Evolutionary conservation across 2,113 vertebrate species (phyloP).

Genomic region (Oenanthe oenanthe): DNA sequence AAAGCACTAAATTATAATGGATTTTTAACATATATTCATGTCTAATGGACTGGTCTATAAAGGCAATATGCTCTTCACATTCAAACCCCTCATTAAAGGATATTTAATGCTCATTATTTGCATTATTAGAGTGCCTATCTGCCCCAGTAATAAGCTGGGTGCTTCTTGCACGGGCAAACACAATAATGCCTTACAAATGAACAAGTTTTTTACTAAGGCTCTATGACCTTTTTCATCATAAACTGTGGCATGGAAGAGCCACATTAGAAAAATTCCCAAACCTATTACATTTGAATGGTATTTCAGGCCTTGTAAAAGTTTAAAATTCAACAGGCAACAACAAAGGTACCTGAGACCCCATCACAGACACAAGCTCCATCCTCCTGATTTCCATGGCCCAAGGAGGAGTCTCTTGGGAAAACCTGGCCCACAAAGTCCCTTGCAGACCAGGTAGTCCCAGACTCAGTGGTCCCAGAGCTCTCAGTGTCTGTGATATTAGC

Average conservation of each 20-base stretch:
- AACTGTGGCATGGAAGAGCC: not conserved
- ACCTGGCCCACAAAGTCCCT: not conserved
- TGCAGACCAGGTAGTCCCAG: not conserved
- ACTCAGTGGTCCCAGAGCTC: not conserved
- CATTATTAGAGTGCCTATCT: not conserved
- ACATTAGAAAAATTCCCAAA: not conserved
- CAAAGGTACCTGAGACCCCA: not conserved
- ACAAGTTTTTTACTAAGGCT: not conserved
- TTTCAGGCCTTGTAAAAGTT: not conserved
- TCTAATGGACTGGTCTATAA: not conserved
- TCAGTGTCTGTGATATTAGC: not conserved
- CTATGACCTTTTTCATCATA: not conserved
- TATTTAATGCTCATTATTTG: slow-evolving; percentile 19
- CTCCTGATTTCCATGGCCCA: not conserved
- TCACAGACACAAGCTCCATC: fast-evolving
- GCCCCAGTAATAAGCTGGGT: not conserved
- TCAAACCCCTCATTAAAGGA: slow-evolving; percentile 3
- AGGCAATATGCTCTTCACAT: not conserved
- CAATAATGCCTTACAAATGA: not conserved
- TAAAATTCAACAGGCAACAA: not conserved
- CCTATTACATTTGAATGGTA: not conserved
- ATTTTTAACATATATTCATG: not conserved
- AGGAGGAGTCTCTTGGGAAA: not conserved
- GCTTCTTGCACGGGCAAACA: not conserved
- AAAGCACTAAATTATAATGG: slow-evolving; percentile 6